Base-by-base conservation (phyloP, 2,888 invertebrate genomes). In the Heterodera filipjevi region DNA sequence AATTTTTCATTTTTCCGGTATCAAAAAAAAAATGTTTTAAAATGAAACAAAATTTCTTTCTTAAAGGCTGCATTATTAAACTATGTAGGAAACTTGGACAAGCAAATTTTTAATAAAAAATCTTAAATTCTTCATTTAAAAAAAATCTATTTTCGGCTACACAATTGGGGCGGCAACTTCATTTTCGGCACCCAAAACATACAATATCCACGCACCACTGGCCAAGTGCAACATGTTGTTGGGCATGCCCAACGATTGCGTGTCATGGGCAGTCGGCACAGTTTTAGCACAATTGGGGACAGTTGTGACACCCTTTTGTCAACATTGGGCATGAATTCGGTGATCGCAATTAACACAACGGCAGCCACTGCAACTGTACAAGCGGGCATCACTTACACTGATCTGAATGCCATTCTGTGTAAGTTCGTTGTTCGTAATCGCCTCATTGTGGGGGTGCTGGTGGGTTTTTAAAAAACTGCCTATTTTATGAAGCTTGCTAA, bases 101-200 rank as follows among this genome's bases (percentile, higher is more conserved):
- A n/a, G n/a, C n/a, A n/a, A n/a, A n/a, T n/a, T n/a, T n/a, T n/a
- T n/a, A n/a, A n/a, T n/a, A n/a, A n/a, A n/a, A n/a, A n/a, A n/a
- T n/a, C n/a, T n/a, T n/a, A n/a, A n/a, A n/a, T n/a, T n/a, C n/a
- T n/a, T n/a, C n/a, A n/a, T n/a, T n/a, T n/a, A n/a, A n/a, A n/a
- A n/a, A n/a, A n/a, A n/a, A n/a, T n/a, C n/a, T n/a, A n/a, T n/a
- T 49, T 66, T 32, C n/a, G 33, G 32, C 35, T 68, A 5, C 68
- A 68, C 16, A 68, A 68, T 35, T 68, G 68, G 68, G 68, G 68
- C 68, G 68, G 68, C 68, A 68, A 68, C 33, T 68, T 68, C 10
- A 32, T 19, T 1, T 68, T 68, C 22, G 32, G 33, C 33, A 33
- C 68, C 16, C 68, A 35, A 32, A 68, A 68, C 16, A 8, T 68